phyloP scores from a whole-genome alignment of 2,113 vertebrate species.

The Brevimyrus niger region DNA sequence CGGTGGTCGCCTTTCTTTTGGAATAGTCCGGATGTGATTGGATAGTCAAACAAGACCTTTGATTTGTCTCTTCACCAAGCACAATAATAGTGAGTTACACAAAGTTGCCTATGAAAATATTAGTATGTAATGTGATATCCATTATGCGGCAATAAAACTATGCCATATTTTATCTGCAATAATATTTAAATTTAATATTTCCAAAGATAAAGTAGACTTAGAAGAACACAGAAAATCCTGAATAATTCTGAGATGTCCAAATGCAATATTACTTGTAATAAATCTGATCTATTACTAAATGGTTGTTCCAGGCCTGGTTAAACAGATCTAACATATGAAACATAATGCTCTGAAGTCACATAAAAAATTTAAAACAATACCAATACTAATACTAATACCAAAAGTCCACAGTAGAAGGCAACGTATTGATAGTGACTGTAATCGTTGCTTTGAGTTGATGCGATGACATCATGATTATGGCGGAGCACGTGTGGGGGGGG shows the following conservation, averaged over 20 bases:
- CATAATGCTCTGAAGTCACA: neutral
- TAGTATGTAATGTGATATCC: neutral
- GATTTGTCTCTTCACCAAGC: neutral
- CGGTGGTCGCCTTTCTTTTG: neutral
- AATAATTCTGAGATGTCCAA: neutral
- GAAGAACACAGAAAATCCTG: neutral
- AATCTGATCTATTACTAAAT: neutral
- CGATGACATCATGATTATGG: slow-evolving; percentile 5
- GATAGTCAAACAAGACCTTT: neutral
- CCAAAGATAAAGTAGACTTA: neutral
- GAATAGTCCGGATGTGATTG: neutral
- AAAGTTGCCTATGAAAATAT: neutral
- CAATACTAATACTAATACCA: neutral
- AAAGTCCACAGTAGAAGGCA: neutral
- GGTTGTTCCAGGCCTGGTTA: neutral
- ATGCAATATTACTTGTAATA: neutral
- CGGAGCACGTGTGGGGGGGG: neutral
- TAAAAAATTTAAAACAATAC: neutral
- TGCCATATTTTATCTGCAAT: neutral
- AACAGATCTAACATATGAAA: neutral
- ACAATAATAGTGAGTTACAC: neutral
- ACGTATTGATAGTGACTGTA: neutral
- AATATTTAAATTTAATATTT: slow-evolving; percentile 1
- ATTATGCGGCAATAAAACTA: neutral
- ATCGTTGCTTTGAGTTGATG: neutral